Evolutionary conservation across 2,113 vertebrate species (phyloP).

Genomic region (Pelodiscus sinensis): DNA sequence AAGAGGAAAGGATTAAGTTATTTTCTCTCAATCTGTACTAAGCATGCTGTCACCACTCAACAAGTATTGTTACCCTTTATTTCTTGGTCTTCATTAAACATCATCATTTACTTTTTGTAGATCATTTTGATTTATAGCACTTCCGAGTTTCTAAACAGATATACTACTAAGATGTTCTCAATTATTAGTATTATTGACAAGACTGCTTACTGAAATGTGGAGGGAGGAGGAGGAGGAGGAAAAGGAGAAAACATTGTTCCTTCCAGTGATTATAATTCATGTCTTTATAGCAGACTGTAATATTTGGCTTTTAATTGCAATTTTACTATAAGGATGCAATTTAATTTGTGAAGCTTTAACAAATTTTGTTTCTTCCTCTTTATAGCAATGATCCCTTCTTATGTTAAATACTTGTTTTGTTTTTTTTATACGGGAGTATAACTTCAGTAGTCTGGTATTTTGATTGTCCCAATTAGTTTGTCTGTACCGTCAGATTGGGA

Average conservation of each 20-base stretch:
- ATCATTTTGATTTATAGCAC: not conserved
- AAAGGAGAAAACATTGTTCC: not conserved
- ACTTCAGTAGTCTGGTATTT: not conserved
- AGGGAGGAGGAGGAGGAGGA: too few species aligned
- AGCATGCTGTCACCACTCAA: not conserved
- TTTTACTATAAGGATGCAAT: not conserved
- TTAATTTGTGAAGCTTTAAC: not conserved
- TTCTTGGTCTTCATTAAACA: not conserved
- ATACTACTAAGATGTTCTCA: not conserved
- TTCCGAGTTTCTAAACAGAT: not conserved
- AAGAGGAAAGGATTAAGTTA: not conserved
- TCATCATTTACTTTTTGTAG: not conserved
- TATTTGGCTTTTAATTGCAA: not conserved
- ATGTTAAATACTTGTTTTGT: not conserved
- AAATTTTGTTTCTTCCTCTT: accelerated
- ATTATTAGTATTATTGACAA: not conserved
- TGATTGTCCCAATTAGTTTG: not conserved
- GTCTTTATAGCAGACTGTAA: not conserved
- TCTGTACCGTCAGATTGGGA: not conserved
- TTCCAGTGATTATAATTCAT: not conserved
- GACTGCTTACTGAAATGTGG: not conserved
- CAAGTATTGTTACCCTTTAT: not conserved
- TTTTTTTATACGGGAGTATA: accelerated
- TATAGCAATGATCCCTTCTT: not conserved
- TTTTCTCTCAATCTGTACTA: not conserved